Conservation (phyloP, 1,140 invertebrate genomes). For the Pentalonia nigronervosa region DNA sequence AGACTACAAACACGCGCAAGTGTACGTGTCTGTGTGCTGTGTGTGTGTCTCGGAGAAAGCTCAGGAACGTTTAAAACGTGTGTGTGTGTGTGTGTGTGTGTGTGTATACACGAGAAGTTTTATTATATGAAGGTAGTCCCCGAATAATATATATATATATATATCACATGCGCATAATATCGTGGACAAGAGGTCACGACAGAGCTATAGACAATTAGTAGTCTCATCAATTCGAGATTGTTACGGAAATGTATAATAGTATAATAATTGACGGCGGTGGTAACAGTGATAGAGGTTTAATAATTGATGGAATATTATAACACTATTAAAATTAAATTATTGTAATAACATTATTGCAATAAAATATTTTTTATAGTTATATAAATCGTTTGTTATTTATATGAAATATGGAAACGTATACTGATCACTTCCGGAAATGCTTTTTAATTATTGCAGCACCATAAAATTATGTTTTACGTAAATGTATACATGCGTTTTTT, state of each 20-base stretch:
- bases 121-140: neutral
- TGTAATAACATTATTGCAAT: too few relatives aligned
- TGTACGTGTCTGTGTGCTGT: neutral
- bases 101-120: neutral
- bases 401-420: too few relatives aligned
- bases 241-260: neutral
- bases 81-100: neutral
- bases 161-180: neutral
- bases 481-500: neutral
- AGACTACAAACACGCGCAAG: neutral
- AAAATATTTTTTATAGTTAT: too few relatives aligned
- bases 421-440: too few relatives aligned
- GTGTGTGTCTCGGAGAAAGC: conserved; percentile 23
- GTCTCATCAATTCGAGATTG: neutral
- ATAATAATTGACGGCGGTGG: neutral
- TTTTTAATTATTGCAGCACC: neutral
- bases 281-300: too few relatives aligned
- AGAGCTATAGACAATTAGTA: neutral
- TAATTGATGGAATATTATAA: too few relatives aligned
- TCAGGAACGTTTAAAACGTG: neutral
- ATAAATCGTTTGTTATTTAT: too few relatives aligned
- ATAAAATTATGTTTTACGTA: neutral
- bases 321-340: too few relatives aligned
- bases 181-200: neutral
- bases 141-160: neutral